A percentile compares a stretch with the other conserved stretches of the same genome.
These are phyloP conservation scores for Alosa alosa DNA, from an alignment of 2,113 vertebrate species.

Conservation along the genomic window DNA sequence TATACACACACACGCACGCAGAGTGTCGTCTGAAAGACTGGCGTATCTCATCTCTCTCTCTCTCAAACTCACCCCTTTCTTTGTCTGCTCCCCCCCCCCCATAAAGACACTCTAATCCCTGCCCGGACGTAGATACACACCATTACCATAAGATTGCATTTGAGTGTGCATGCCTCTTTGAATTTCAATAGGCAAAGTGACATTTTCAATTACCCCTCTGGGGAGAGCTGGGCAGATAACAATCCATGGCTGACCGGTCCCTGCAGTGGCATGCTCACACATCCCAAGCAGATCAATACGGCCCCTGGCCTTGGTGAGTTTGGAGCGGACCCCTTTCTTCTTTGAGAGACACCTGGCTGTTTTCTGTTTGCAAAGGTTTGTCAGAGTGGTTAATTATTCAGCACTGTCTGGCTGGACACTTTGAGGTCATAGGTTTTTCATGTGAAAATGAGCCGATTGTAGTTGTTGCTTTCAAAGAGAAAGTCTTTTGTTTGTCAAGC, in stretches of 20 bases:
- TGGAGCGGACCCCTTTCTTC: background rate
- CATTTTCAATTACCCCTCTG: constrained; percentile 12
- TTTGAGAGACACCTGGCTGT: background rate
- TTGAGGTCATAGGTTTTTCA: background rate
- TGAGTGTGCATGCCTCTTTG: background rate
- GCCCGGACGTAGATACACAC: background rate
- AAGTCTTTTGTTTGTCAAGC: background rate
- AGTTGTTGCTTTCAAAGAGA: background rate
- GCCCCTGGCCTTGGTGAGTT: background rate
- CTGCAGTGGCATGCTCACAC: background rate
- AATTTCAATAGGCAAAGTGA: constrained; percentile 6
- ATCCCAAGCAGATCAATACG: background rate
- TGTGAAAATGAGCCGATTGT: background rate
- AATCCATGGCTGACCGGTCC: background rate
- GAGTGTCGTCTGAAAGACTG: background rate
- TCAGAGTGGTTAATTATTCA: background rate
- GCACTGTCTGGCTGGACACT: background rate
- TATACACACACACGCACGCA: background rate
- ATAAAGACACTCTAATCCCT: background rate
- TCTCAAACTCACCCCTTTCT: background rate
- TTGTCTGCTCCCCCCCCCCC: background rate
- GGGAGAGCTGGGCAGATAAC: constrained; percentile 8
- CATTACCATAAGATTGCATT: constrained; percentile 2
- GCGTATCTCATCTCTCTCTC: background rate
- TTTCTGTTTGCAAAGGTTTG: background rate